Base-by-base conservation (phyloP, 2,888 invertebrate species). In the Cheilosia vulpina region DNA sequence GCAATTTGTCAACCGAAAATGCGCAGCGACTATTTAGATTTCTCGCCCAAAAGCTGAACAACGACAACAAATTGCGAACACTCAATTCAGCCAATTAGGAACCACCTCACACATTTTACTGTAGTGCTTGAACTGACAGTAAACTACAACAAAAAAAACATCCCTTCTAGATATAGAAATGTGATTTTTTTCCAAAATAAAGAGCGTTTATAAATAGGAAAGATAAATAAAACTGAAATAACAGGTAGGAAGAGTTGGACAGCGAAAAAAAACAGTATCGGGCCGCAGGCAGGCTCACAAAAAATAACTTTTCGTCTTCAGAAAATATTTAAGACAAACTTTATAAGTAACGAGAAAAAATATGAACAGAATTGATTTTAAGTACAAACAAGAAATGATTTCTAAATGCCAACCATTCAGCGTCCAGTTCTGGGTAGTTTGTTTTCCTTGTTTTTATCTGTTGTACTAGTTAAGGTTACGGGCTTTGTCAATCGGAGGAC, bases 391-490 rank as follows among this genome's bases (percentile, higher is more conserved):
- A 4, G 27, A 38, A 11, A 66, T 15, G 27, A 21, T 24, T 50
- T 58, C 17, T 19, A 9, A 0, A 27, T 53, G 13, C 4, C 38
- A 38, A 13, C 0, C 4, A 19, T 27, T 71, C 50, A 85, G 52
- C 76, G 76, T 9, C 62, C 68, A 15, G 76, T 13, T 43, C 45
- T 66, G 13, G 85, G 85, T 5, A 77, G 34, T 15, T 81, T 80
- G 19, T 85, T 85, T n/a, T 85, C 85, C 66, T 85, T 85, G 38
- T 85, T 81, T 52, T 76, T 85, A 21, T 76, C 71, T 6, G 57
- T 21, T 7, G 52, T 17, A 41, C 45, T 24, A 1, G 77, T 15
- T 1, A 72, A 50, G 21, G 68, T 34, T 62, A 72, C 15, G 2
- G 81, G 71, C 53, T 76, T 81, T 11, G 60, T 24, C 68, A 81